Percentiles rank a stretch among this genome's conserved stretches.
Conservation (phyloP, 1,140 invertebrate genomes). For the Trypoxylus dichotomus region DNA sequence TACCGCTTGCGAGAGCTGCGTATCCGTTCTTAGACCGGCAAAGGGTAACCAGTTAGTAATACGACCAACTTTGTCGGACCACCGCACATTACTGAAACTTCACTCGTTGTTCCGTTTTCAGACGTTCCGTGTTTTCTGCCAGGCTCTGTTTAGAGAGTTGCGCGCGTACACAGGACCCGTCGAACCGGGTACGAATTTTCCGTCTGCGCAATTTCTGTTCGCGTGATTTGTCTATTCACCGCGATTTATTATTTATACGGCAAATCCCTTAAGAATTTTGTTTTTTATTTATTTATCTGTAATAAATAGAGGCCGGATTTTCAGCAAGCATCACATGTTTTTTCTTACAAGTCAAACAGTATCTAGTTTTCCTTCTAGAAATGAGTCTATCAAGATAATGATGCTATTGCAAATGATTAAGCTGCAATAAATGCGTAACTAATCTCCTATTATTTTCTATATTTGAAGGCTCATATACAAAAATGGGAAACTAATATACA, state of each 20-base stretch:
- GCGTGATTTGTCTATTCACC: conserved; percentile 18
- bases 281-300: not conserved
- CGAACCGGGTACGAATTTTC: conserved; percentile 16
- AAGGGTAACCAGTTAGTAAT: not conserved
- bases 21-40: not conserved
- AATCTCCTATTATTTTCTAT: no score
- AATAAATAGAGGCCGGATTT: not conserved
- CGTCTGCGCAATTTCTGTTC: conserved; percentile 12
- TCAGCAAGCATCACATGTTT: not conserved
- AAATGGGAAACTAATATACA: no score
- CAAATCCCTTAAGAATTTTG: not conserved
- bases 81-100: conserved; percentile 11
- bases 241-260: not conserved
- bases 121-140: not conserved
- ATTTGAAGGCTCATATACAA: no score
- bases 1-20: conserved; percentile 1
- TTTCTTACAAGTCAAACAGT: no score
- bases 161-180: conserved; percentile 3
- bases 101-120: conserved; percentile 11
- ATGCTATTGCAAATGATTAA: no score
- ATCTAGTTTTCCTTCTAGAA: no score
- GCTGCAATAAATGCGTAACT: no score
- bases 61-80: conserved; percentile 20
- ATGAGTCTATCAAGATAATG: no score
- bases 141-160: conserved; percentile 3